Conservation (phyloP, 2,888 invertebrate genomes). For the Pandemis cinnamomeana region DNA sequence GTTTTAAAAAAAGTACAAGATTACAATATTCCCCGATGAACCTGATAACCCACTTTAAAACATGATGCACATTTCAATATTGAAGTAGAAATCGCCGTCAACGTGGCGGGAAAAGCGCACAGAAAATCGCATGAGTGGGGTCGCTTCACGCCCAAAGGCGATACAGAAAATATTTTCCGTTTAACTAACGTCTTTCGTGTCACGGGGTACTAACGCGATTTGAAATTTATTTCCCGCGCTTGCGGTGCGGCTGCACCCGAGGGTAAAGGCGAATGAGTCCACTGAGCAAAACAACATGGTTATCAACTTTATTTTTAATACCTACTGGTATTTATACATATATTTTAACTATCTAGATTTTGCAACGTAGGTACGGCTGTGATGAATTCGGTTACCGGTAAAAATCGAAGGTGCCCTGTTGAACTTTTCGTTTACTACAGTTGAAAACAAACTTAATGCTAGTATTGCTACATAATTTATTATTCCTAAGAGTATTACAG, state of each 20-base stretch:
- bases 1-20: background rate
- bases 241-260: slow-evolving; percentile 46
- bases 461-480: no score
- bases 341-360: background rate
- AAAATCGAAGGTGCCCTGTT: no score
- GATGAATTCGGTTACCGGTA: no score
- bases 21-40: background rate
- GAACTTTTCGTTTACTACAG: no score
- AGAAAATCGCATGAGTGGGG: slow-evolving; percentile 68
- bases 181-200: slow-evolving; percentile 69
- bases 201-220: slow-evolving; percentile 69
- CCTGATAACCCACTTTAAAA: slow-evolving; percentile 20
- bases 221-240: slow-evolving; percentile 71
- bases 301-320: background rate
- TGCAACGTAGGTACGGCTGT: background rate
- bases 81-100: slow-evolving; percentile 13
- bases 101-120: slow-evolving; percentile 44
- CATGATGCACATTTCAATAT: slow-evolving; percentile 21
- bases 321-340: background rate
- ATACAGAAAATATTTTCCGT: slow-evolving; percentile 76
- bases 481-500: no score
- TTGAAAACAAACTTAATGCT: no score
- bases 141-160: slow-evolving; percentile 66
- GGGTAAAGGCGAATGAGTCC: slow-evolving; percentile 37
- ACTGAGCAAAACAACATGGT: slow-evolving; percentile 26